Conservation (phyloP, 2,888 invertebrate species). For the Drosophila leonis region DNA sequence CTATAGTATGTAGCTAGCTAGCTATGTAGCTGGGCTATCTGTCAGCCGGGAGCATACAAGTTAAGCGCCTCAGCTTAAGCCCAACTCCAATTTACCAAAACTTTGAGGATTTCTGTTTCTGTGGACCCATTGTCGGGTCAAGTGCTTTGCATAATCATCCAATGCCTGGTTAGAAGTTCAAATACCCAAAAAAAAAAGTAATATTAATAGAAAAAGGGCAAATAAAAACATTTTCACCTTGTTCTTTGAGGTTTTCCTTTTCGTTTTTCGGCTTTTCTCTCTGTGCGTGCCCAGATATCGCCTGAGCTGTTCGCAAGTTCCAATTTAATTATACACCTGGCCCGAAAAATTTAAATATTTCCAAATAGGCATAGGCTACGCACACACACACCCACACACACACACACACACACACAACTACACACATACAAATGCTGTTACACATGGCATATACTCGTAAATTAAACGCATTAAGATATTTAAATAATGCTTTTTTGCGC, state of each 20-base stretch:
- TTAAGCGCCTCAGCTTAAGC: constrained; percentile 18
- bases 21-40: background rate
- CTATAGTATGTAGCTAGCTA: background rate
- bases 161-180: constrained; percentile 39
- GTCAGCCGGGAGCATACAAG: constrained; percentile 12
- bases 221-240: constrained; percentile 42
- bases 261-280: background rate
- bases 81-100: constrained; percentile 33
- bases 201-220: constrained; percentile 1
- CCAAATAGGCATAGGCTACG: constrained; percentile 14
- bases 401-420: constrained; percentile 13
- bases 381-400: constrained; percentile 6
- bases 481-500: constrained; percentile 68
- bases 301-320: constrained; percentile 49
- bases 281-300: constrained; percentile 60
- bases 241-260: background rate
- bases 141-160: constrained; percentile 61
- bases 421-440: constrained; percentile 29
- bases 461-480: constrained; percentile 79
- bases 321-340: constrained; percentile 80
- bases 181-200: constrained; percentile 30
- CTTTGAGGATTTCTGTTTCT: constrained; percentile 35
- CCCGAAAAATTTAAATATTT: constrained; percentile 68
- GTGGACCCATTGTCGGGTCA: constrained; percentile 49
- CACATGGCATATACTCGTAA: constrained; percentile 73